Evolutionary conservation across 2,888 invertebrate genomes (phyloP), one percentile per base, ranked within the genome.

Genomic region (Sicus ferrugineus): DNA sequence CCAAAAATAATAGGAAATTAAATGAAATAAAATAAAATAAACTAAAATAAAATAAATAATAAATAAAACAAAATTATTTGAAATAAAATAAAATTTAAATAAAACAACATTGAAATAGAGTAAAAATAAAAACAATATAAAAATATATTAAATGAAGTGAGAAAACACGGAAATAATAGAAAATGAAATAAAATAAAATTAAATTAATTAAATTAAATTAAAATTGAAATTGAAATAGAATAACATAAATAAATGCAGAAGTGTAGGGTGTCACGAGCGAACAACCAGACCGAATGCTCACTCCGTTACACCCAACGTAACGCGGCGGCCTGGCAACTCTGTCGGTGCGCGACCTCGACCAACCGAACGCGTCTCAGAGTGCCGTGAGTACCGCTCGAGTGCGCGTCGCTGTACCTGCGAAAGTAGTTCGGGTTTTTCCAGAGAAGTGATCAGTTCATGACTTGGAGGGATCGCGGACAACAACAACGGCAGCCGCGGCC

Each of bases 391-490:
- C 42, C 42, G n/a, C n/a, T n/a, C n/a, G n/a, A n/a, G n/a, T n/a
- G n/a, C n/a, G n/a, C n/a, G n/a, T n/a, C n/a, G 42, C 4, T 7
- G 54, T 23, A 64, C 64, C 48, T 64, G 64, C 21, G 23, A 42
- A 52, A 50, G 19, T 21, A 64, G 48, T 31, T 52, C 16, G 21
- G 31, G 34, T 23, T 52, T 52, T 52, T 50, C 50, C 52, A 19
- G 21, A 7, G 52, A 50, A 34, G 23, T 34, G 9, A 14, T 54
- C 26, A 28, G 54, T 28, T 11, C 54, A 3, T 23, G 9, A 50
- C n/a, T 42, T 16, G 16, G 16, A 46, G 9, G 3, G 19, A 46
- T 11, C 19, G 21, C 50, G 23, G n/a, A n/a, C 50, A 50, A 50
- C 23, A 50, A 50, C 28, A 28, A 54, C 54, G 26, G 7, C 4